phyloP scores from a whole-genome alignment of 2,888 invertebrate genomes.

The Folsomia manolachei region DNA sequence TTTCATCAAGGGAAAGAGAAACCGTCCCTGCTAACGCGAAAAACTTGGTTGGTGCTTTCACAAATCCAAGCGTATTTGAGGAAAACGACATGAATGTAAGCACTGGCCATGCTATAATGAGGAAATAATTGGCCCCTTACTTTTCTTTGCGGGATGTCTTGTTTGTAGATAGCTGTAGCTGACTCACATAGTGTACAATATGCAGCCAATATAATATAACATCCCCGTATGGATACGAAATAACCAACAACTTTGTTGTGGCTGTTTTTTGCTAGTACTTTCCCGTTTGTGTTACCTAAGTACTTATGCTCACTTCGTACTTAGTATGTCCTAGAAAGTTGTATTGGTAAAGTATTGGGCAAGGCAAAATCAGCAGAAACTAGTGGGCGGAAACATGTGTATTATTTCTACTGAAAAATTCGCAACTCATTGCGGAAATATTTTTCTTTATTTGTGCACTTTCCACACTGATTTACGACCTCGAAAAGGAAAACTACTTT shows the following conservation, averaged over 20 bases:
- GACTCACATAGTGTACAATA: too few relatives aligned
- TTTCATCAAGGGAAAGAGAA: neutral
- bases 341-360: neutral
- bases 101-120: neutral
- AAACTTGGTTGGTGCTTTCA: neutral
- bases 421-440: constrained; percentile 11
- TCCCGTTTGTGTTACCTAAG: too few relatives aligned
- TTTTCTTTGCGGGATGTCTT: too few relatives aligned
- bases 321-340: too few relatives aligned
- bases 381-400: neutral
- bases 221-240: too few relatives aligned
- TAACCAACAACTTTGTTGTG: too few relatives aligned
- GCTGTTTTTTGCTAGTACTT: too few relatives aligned
- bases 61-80: neutral
- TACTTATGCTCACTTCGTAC: too few relatives aligned
- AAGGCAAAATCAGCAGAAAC: neutral
- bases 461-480: constrained; percentile 16
- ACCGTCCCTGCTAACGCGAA: neutral
- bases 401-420: constrained; percentile 13
- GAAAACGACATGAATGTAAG: too few relatives aligned
- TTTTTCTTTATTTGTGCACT: constrained; percentile 14
- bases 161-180: neutral
- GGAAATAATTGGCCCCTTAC: constrained; percentile 8
- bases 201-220: too few relatives aligned
- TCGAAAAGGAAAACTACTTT: constrained; percentile 14